phyloP scores from a whole-genome alignment of 2,888 invertebrate species.

The Malachius bipustulatus region DNA sequence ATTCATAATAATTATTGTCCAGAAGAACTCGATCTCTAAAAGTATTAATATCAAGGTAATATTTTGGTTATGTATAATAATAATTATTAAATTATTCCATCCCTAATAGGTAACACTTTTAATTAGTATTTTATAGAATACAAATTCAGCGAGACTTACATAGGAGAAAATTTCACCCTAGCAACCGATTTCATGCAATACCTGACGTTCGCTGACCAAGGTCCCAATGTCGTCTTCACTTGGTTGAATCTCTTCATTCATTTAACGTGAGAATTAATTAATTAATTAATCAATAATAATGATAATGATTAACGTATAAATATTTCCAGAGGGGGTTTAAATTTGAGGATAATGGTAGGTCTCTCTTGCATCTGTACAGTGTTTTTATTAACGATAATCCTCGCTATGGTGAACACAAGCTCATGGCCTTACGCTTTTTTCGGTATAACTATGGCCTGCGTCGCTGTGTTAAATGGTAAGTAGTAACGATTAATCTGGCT shows the following conservation, averaged over 20 bases:
- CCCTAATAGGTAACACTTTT: too few species aligned
- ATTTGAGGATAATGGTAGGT: too few species aligned
- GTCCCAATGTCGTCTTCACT: constrained; percentile 89
- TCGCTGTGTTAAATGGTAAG: constrained; percentile 78
- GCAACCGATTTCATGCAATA: constrained; percentile 70
- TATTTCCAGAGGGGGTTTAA: too few species aligned
- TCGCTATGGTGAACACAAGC: constrained; percentile 81
- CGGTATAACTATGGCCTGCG: constrained; percentile 72
- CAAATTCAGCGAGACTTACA: constrained; percentile 56
- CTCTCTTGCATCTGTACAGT: too few species aligned
- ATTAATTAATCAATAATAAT: too few species aligned
- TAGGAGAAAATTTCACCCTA: constrained; percentile 45
- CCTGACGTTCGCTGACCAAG: constrained; percentile 79
- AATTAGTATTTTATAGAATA: constrained; percentile 76
- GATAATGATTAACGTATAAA: too few species aligned
- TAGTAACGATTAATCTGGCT: too few species aligned
- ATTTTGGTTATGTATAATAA: too few species aligned
- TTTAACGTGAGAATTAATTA: constrained; percentile 77
- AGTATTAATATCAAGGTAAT: too few species aligned
- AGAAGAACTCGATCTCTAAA: too few species aligned
- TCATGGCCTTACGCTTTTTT: constrained; percentile 71
- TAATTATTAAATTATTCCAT: too few species aligned
- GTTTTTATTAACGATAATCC: constrained; percentile 60
- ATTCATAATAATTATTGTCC: too few species aligned
- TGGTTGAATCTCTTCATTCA: constrained; percentile 86